phyloP scores from a whole-genome alignment of 2,797 vertebrate species.

The Rousettus madagascariensis region DNA sequence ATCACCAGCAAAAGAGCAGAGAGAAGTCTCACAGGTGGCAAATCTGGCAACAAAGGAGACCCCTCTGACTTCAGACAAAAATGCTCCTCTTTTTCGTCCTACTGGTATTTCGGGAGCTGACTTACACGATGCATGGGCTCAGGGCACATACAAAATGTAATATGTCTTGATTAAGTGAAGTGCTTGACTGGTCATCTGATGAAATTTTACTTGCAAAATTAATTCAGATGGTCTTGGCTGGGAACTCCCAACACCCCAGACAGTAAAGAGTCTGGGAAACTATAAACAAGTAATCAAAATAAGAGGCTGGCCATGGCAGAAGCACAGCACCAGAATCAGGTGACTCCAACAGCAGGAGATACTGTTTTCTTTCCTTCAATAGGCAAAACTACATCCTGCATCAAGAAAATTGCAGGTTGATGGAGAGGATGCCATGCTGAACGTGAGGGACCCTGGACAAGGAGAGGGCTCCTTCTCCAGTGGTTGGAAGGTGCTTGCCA shows the following conservation, averaged over 20 bases:
- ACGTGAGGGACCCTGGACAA: not conserved
- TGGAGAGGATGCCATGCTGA: accelerated
- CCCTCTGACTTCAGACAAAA: not conserved
- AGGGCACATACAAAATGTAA: conserved; percentile 49
- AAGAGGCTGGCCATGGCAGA: not conserved
- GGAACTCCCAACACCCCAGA: conserved; percentile 17
- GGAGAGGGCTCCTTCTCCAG: not conserved
- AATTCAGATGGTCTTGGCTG: conserved; percentile 73
- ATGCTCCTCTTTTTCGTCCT: not conserved
- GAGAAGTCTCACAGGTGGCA: not conserved
- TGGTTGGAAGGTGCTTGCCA: not conserved
- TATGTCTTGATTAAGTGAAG: conserved; percentile 75
- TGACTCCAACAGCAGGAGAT: not conserved
- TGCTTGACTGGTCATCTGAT: conserved; percentile 71
- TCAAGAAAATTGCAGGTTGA: not conserved
- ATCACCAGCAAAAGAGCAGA: not conserved
- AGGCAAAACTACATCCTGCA: not conserved
- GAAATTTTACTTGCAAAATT: conserved; percentile 80
- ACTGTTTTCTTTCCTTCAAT: not conserved
- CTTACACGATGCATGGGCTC: conserved; percentile 61
- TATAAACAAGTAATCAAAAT: conserved; percentile 47
- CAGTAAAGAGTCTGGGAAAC: conserved; percentile 29
- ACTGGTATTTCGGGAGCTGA: conserved; percentile 40
- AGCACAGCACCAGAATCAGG: not conserved
- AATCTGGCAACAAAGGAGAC: not conserved